Evolutionary conservation across 2,113 vertebrate species (phyloP), one percentile per base, ranked within the genome.

Genomic region (Tychaedon coryphoeus): DNA sequence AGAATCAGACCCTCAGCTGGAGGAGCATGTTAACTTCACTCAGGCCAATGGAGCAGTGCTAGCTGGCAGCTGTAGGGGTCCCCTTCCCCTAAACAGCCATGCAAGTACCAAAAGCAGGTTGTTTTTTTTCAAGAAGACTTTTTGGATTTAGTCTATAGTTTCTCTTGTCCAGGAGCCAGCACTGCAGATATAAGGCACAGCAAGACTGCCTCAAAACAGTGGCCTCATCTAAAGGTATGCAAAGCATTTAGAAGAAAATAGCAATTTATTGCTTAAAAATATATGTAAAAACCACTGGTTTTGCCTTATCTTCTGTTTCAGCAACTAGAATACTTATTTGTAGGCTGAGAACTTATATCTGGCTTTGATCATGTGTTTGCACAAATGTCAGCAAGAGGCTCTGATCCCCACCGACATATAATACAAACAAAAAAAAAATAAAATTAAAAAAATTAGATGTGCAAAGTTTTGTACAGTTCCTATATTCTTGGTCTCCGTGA

Each of bases 241-340:
- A 48, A 81, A 86, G 13, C 47, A 20, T 73, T 92, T 56, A 76
- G 84, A 93, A 95, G 25, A 77, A 95, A 92, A 73, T 12, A 64
- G 8, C 26, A 42, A 60, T 78, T 92, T 93, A 60, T 16, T 22
- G 20, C n/a, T 91, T 78, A 23, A 88, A 73, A 28, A 65, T 70
- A 81, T 18, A 10, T 9, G 10, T 14, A 38, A 31, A 86, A 91
- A 73, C 11, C 29, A 43, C 28, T 73, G 33, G 2, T 15, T 92
- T 77, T 88, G 20, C 28, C 34, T 65, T 80, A 54, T 28, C 34
- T 83, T 16, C 53, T 88, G 10, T 64, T 88, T 84, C 56, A 80
- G 42, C 15, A 81, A 47, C 13, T 71, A 43, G 1, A 84, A 48
- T 60, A 64, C 13, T 51, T n/a, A 66, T 33, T 80, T 84, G 15